Evolutionary conservation across 2,888 invertebrate genomes (phyloP).

Genomic region (Platerodrilus igneus): DNA sequence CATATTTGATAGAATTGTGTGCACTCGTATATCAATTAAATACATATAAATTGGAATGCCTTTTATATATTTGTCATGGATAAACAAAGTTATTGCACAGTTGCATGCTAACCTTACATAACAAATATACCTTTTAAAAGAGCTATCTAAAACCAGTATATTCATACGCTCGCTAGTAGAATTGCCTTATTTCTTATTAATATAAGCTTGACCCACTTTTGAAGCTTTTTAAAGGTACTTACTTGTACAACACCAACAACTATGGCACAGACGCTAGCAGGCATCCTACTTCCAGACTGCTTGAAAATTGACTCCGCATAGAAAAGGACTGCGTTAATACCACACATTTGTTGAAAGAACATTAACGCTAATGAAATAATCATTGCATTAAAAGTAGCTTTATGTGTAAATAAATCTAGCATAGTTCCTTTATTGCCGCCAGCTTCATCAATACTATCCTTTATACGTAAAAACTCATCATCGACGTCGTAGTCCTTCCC

Average conservation of each 20-base stretch:
- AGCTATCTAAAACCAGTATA: no score
- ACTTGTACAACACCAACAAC: constrained; percentile 48
- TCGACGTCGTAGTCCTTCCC: constrained; percentile 57
- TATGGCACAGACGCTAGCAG: constrained; percentile 43
- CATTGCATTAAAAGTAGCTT: constrained; percentile 35
- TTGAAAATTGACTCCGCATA: constrained; percentile 42
- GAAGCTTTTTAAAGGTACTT: constrained; percentile 17
- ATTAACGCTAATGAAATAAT: constrained; percentile 45
- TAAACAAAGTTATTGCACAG: no score
- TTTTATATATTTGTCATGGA: no score
- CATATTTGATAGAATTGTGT: no score
- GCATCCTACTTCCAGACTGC: constrained; percentile 36
- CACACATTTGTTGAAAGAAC: constrained; percentile 47
- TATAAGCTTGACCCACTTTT: constrained; percentile 7
- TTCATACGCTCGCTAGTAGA: no score
- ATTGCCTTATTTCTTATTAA: neutral
- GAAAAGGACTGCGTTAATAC: constrained; percentile 45
- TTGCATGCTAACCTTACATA: no score
- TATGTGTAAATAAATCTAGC: constrained; percentile 40
- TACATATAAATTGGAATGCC: no score
- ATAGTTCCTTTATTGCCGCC: constrained; percentile 49
- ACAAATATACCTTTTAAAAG: no score
- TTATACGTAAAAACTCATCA: constrained; percentile 52
- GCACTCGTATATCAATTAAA: no score
- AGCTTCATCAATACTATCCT: constrained; percentile 49